These are phyloP conservation scores for Thunnus thynnus DNA, from an alignment of 2,113 vertebrate genomes.

Conservation along the genomic window DNA sequence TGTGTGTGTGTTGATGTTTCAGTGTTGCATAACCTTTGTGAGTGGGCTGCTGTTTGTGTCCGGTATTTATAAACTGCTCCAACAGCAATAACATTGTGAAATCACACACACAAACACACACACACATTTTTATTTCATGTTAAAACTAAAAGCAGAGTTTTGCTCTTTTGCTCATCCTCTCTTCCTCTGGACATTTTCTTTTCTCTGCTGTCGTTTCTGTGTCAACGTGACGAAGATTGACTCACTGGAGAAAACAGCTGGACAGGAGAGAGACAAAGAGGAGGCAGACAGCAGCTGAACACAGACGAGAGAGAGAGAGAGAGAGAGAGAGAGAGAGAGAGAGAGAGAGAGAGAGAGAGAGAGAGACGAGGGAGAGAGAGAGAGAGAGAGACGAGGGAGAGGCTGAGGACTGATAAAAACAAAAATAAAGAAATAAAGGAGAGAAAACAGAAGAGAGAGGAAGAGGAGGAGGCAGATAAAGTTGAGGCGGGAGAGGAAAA, in stretches of 20 bases:
- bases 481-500: neutral
- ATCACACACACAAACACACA: slow-evolving; percentile 11
- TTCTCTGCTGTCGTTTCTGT: neutral
- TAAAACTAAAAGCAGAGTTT: too few species aligned
- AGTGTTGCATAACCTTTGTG: slow-evolving; percentile 53
- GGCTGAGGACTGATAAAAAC: neutral
- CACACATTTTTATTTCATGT: neutral
- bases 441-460: slow-evolving; percentile 12
- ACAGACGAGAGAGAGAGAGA: neutral
- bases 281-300: too few species aligned
- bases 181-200: neutral
- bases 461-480: neutral
- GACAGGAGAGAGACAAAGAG: neutral
- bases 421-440: neutral
- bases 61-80: slow-evolving; percentile 41
- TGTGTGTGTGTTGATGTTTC: slow-evolving; percentile 1
- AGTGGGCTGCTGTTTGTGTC: slow-evolving; percentile 59
- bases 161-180: neutral
- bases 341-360: slow-evolving; percentile 7
- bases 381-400: neutral
- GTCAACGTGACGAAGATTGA: neutral
- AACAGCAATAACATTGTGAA: slow-evolving; percentile 47
- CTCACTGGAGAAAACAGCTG: slow-evolving; percentile 41
- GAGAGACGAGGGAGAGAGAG: slow-evolving; percentile 4
- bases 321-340: neutral